Evolutionary conservation across 2,113 vertebrate species (phyloP).

Genomic region (Ovis aries): DNA sequence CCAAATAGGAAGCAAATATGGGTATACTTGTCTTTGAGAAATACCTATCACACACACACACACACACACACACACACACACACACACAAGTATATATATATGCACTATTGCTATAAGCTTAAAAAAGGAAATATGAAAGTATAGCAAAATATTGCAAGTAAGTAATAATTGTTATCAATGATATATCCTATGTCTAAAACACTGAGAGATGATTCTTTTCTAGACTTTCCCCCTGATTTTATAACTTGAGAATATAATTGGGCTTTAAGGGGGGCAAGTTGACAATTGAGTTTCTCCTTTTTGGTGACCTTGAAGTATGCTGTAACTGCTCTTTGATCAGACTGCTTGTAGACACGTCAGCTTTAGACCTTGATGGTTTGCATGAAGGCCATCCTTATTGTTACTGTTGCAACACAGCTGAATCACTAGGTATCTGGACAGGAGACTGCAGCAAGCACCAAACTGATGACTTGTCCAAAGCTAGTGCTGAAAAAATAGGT

Average conservation of each 20-base stretch:
- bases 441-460: background rate
- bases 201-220: background rate
- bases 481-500: background rate
- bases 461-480: background rate
- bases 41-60: background rate
- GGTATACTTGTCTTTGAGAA: background rate
- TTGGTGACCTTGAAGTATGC: background rate
- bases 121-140: background rate
- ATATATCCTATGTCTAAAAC: background rate
- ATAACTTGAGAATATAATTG: background rate
- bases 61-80: background rate
- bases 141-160: background rate
- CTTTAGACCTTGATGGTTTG: background rate
- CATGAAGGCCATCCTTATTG: background rate
- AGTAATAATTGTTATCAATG: background rate
- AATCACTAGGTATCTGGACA: background rate
- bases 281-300: constrained; percentile 1
- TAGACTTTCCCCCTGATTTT: background rate
- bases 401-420: background rate
- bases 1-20: background rate
- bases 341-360: background rate
- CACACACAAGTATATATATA: background rate
- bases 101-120: background rate
- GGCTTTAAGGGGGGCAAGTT: background rate
- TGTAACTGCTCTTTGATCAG: background rate